Conservation (phyloP, 2,113 vertebrate species). For the Parus major region DNA sequence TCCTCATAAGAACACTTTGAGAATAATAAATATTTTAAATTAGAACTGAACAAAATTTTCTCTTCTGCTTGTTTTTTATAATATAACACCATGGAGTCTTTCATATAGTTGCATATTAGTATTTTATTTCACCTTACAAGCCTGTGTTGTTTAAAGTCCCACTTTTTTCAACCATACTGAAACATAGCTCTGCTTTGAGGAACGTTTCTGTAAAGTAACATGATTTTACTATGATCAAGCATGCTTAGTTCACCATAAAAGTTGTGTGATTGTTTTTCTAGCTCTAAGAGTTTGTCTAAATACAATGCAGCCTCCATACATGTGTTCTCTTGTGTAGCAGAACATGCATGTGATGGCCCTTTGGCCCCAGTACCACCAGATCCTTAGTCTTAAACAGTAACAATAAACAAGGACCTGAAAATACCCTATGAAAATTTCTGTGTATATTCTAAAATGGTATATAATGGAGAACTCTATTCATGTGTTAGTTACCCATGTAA, state of each 20-base stretch:
- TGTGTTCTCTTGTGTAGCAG: fast-evolving
- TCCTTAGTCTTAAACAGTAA: not conserved
- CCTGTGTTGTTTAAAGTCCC: not conserved
- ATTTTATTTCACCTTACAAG: not conserved
- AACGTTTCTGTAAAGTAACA: not conserved
- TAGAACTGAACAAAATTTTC: not conserved
- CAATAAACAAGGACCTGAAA: not conserved
- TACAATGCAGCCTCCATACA: not conserved
- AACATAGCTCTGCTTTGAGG: not conserved
- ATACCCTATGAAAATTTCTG: not conserved
- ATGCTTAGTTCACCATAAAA: not conserved
- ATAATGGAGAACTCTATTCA: not conserved
- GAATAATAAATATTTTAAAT: not conserved
- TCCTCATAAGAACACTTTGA: not conserved
- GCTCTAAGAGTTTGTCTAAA: not conserved
- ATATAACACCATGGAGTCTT: not conserved
- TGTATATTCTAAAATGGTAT: not conserved
- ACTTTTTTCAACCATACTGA: not conserved
- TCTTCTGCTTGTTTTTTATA: not conserved
- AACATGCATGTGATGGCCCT: not conserved
- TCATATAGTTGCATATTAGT: not conserved
- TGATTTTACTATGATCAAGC: not conserved
- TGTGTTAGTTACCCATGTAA: not conserved
- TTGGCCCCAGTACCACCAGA: not conserved
- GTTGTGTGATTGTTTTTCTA: not conserved